phyloP scores from a whole-genome alignment of 92 coral and sea anemone genomes.

The Epizoanthus ramosus region DNA sequence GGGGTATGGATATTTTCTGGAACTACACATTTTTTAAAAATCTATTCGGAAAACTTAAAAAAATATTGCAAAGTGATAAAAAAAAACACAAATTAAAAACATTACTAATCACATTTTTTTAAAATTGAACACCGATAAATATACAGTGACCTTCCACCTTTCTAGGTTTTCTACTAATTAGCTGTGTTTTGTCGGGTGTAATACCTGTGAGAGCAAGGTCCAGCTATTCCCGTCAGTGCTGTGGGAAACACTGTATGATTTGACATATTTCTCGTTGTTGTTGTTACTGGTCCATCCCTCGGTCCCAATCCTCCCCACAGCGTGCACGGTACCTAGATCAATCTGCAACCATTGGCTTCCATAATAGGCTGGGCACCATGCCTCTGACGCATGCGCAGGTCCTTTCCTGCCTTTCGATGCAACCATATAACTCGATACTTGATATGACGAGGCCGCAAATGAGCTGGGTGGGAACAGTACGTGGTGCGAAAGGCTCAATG shows the following conservation, averaged over 20 bases:
- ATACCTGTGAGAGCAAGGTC: constrained; percentile 1
- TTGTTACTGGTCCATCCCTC: constrained; percentile 20
- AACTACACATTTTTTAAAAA: too few species aligned
- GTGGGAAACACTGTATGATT: not conserved
- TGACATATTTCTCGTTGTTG: constrained; percentile 11
- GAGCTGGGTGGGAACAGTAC: not conserved
- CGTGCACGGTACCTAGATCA: not conserved
- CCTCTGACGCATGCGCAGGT: not conserved
- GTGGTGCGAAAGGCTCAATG: not conserved
- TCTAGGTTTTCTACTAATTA: too few species aligned
- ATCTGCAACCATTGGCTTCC: constrained; percentile 7
- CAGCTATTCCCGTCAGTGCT: constrained; percentile 18
- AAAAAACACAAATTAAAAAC: too few species aligned
- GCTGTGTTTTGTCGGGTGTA: too few species aligned
- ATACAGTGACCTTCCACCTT: too few species aligned
- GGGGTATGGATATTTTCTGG: too few species aligned
- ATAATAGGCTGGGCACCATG: constrained; percentile 26
- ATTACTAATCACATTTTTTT: too few species aligned
- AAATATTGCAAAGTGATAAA: too few species aligned
- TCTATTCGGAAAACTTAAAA: too few species aligned
- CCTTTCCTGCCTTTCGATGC: constrained; percentile 8
- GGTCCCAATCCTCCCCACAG: constrained; percentile 16
- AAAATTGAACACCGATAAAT: too few species aligned
- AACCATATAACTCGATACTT: not conserved
- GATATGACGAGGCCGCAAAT: constrained; percentile 31